Percentiles rank a stretch among this genome's conserved stretches.
These are phyloP conservation scores for Tupaia chinensis DNA, from an alignment of 2,113 vertebrate genomes.

Conservation along the genomic window DNA sequence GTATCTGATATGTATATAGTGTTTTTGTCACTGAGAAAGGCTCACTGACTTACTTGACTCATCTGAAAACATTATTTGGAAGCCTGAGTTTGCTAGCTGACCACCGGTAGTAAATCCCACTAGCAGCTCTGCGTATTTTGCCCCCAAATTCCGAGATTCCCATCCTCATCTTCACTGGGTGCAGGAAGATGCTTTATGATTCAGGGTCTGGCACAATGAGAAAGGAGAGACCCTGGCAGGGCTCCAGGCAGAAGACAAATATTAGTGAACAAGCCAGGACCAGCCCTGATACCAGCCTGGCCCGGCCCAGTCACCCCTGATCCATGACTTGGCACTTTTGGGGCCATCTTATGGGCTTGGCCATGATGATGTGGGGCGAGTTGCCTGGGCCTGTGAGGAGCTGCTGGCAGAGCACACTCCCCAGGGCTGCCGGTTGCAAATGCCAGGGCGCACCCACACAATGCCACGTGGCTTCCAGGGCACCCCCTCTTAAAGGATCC, in stretches of 20 bases:
- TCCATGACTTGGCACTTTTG: slow-evolving; percentile 71
- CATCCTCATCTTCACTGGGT: neutral
- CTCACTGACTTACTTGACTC: neutral
- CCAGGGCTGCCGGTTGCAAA: neutral
- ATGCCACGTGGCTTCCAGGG: neutral
- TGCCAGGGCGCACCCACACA: neutral
- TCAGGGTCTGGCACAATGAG: slow-evolving; percentile 36
- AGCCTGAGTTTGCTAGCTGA: neutral
- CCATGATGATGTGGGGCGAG: neutral
- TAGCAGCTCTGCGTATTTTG: slow-evolving; percentile 6
- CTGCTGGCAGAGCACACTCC: neutral
- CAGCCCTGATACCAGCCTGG: slow-evolving; percentile 14
- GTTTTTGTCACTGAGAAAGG: neutral
- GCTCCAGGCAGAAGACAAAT: slow-evolving; percentile 51
- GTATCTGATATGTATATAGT: neutral
- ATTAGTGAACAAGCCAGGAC: slow-evolving; percentile 50
- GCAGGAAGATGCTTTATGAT: slow-evolving; percentile 28
- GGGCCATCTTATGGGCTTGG: slow-evolving; percentile 50
- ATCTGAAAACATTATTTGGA: neutral
- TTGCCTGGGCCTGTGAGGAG: slow-evolving; percentile 70
- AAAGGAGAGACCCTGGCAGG: neutral
- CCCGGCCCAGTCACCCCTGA: neutral
- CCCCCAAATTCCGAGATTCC: neutral
- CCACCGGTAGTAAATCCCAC: neutral
- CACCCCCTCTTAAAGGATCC: slow-evolving; percentile 47